These are phyloP conservation scores for Procambarus virginalis DNA, from an alignment of 1,140 invertebrate genomes.

Conservation along the genomic window DNA sequence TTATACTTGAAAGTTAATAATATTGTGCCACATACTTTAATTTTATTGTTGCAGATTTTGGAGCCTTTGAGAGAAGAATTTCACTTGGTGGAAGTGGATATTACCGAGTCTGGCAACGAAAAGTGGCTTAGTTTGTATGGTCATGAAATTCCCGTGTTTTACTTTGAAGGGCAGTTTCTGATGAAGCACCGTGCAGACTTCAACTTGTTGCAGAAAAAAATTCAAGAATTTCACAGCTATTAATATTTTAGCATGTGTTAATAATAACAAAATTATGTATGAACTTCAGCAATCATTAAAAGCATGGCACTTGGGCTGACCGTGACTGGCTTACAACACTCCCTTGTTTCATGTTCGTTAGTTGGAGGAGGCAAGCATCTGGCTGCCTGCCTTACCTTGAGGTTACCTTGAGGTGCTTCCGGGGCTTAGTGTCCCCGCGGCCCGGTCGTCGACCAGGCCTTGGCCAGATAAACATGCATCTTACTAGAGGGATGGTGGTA, in stretches of 20 bases:
- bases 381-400: too few species aligned
- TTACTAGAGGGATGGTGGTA: too few species aligned
- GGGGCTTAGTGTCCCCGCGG: too few species aligned
- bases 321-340: too few species aligned
- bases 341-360: too few species aligned
- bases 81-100: conserved; percentile 84
- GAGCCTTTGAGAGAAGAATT: conserved; percentile 79
- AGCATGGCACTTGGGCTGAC: neutral
- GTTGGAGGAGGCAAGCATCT: too few species aligned
- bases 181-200: conserved; percentile 87
- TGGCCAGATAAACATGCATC: too few species aligned
- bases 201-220: conserved; percentile 72
- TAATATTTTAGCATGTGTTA: neutral
- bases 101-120: conserved; percentile 82
- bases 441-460: too few species aligned
- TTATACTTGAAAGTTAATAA: too few species aligned
- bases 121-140: conserved; percentile 84
- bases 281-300: neutral
- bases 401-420: too few species aligned
- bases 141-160: conserved; percentile 90
- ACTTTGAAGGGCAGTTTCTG: conserved; percentile 87
- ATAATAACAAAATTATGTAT: neutral
- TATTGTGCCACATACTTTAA: neutral
- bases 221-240: conserved; percentile 66
- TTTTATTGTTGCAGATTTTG: conserved; percentile 75